A percentile compares a stretch with the other conserved stretches of the same genome.
Conservation (phyloP, 2,113 vertebrate species). For the Pionites leucogaster region DNA sequence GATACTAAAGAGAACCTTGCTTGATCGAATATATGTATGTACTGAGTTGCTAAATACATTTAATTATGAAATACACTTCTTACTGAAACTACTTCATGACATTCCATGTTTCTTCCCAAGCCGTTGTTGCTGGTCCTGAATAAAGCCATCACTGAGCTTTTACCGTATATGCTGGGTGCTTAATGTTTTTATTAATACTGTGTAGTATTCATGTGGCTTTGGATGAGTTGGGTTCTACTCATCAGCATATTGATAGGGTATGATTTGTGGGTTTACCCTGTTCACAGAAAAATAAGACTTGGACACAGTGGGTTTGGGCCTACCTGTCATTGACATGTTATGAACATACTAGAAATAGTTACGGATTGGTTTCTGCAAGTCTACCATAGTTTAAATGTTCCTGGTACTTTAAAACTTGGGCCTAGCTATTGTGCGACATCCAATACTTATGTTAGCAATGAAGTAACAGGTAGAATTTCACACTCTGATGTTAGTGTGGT, state of each 20-base stretch:
- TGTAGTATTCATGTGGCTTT: neutral
- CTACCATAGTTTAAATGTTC: neutral
- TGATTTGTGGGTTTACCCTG: neutral
- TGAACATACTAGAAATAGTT: neutral
- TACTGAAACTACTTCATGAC: neutral
- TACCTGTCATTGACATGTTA: neutral
- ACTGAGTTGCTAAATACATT: neutral
- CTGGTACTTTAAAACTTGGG: conserved; percentile 28
- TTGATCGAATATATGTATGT: neutral
- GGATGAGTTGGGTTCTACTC: neutral
- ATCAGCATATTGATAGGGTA: neutral
- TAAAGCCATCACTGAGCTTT: neutral
- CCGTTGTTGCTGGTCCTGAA: neutral
- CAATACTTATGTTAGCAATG: conserved; percentile 54
- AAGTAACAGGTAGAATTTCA: conserved; percentile 49
- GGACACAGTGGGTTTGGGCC: neutral
- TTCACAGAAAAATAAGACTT: neutral
- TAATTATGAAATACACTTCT: neutral
- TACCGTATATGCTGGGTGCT: neutral
- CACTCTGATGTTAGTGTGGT: neutral
- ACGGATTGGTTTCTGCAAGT: neutral
- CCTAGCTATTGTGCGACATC: conserved; percentile 22
- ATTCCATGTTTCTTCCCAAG: neutral
- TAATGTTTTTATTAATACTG: neutral
- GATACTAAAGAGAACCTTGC: neutral